Percentiles rank a stretch among this genome's conserved stretches.
phyloP scores from a whole-genome alignment of 1,140 invertebrate species.

The Neodiprion fabricii region DNA sequence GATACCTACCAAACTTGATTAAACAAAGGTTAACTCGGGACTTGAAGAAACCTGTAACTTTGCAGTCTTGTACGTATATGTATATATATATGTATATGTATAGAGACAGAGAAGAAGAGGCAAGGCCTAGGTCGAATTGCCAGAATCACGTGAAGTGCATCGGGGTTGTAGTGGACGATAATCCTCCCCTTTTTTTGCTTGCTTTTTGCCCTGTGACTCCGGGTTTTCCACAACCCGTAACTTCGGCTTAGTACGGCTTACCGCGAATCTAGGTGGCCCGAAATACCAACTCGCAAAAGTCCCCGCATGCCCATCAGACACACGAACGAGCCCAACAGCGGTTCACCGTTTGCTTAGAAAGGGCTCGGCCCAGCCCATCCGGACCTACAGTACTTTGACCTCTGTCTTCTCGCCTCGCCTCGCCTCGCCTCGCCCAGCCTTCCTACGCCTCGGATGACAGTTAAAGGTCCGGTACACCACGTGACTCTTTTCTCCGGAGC shows the following conservation, averaged over 20 bases:
- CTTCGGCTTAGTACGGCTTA: not conserved
- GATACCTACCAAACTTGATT: too few species aligned
- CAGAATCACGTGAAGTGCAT: too few species aligned
- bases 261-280: not conserved
- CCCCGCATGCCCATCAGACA: not conserved
- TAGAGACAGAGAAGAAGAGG: too few species aligned
- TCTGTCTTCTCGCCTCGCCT: not conserved
- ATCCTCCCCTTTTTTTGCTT: too few species aligned
- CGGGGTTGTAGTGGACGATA: too few species aligned
- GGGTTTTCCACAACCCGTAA: not conserved
- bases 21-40: too few species aligned
- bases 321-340: not conserved
- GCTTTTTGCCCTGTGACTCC: not conserved
- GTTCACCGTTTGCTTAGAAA: not conserved
- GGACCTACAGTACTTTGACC: conserved; percentile 5
- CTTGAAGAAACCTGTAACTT: too few species aligned
- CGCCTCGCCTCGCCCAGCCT: too few species aligned
- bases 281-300: not conserved
- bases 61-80: too few species aligned
- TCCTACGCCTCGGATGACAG: not conserved
- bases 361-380: not conserved
- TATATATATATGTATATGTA: too few species aligned
- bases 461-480: conserved; percentile 4
- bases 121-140: too few species aligned
- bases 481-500: not conserved